Evolutionary conservation across 2,797 vertebrate genomes (phyloP).

Genomic region (Anguilla pacifica): DNA sequence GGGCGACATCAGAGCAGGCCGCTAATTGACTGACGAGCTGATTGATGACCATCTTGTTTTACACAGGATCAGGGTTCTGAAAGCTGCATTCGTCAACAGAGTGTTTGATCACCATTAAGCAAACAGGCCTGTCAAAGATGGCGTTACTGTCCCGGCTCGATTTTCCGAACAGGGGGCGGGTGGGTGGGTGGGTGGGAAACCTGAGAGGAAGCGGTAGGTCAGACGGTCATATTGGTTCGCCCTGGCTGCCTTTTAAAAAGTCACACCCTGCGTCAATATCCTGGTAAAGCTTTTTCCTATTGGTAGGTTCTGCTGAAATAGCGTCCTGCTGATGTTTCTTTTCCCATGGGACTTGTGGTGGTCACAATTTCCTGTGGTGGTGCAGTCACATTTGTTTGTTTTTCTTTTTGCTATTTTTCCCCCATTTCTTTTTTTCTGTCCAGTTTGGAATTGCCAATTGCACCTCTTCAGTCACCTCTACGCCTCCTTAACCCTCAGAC

Average conservation of each 20-base stretch:
- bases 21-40: conserved; percentile 18
- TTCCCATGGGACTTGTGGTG: neutral
- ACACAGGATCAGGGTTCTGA: conserved; percentile 28
- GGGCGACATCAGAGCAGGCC: conserved; percentile 14
- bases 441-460: neutral
- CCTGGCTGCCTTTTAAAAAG: neutral
- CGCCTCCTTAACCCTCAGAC: too few relatives aligned
- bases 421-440: neutral
- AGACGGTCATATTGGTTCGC: neutral
- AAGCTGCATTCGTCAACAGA: conserved; percentile 33
- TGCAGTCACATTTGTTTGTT: neutral
- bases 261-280: neutral
- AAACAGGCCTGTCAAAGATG: conserved; percentile 23
- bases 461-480: neutral
- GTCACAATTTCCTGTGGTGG: neutral
- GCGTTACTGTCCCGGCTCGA: conserved; percentile 22
- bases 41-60: conserved; percentile 34
- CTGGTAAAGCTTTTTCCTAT: neutral
- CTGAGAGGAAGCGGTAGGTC: conserved; percentile 14
- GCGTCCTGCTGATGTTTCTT: neutral
- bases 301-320: neutral
- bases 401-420: neutral
- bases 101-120: conserved; percentile 32
- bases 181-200: conserved; percentile 11
- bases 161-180: conserved; percentile 20